Base-by-base conservation (phyloP, 2,888 invertebrate genomes). In the Nineta flava region DNA sequence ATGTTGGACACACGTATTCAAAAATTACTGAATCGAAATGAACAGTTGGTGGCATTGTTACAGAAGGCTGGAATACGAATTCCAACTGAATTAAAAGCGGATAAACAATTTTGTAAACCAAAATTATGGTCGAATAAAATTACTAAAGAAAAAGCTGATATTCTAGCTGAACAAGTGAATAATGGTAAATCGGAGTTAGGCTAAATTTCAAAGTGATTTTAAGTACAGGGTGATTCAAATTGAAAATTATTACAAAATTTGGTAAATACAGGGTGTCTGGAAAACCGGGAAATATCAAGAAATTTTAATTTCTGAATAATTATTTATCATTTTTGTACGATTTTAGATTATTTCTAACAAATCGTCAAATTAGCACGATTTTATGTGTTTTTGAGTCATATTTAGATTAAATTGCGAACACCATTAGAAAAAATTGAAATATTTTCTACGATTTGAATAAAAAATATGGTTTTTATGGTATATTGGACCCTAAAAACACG, bases 1-100 rank as follows among this genome's bases (percentile, higher is more conserved):
- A 62, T 62, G 43, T 57, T 70, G 15, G 60, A 66, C 52, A 60
- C 61, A 12, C 59, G 65, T 35, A 59, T 69, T 4, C 64, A 62
- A 52, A 62, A 63, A 50, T 57, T 70, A 26, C 50, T 65, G n/a
- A 55, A 56, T 21, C 58, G 68, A 53, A 66, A 65, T 57, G 66
- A 68, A 54, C 66, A 67, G 47, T 56, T 70, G 34, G 58, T 58
- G 19, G 60, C 57, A 52, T 59, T 69, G 47, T 58, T 70, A 19
- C 62, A 60, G 53, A 63, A 65, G 57, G 67, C 68, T 10, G 65
- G 66, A 17, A 66, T 69, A 53, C 58, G 60, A 51, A 57, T 67
- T 46, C 69, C 69, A 15, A 55, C 58, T 47, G 62, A 58, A 46
- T 61, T 59, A 58, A 63, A 59, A 12, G 52, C 52, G 46, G 54